Base-by-base conservation (phyloP, 64 coral and sea anemone genomes). In the Pachyseris speciosa region DNA sequence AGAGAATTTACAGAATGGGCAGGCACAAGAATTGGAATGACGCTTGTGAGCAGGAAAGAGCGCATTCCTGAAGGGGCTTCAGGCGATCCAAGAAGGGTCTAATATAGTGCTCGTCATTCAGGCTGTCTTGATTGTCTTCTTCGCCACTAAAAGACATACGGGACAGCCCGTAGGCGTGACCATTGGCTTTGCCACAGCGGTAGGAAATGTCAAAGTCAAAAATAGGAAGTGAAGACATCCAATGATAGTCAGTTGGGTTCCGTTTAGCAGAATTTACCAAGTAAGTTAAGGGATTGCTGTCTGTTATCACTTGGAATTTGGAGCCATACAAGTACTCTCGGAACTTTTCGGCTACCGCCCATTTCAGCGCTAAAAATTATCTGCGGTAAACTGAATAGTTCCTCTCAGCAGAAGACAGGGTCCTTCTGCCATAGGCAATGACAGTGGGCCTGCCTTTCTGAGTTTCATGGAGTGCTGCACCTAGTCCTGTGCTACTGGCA, bases 271-370 rank as follows among this genome's bases (percentile, higher is more conserved):
- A 88, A 28, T 69, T 69, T 40, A 89, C 87, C 32, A 89, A 36
- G 49, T 72, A 89, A 19, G 87, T 66, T 31, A 89, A 60, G 29
- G 87, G 87, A 31, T 89, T 88, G 37, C 86, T 88, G 69, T 88
- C 86, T 0, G 88, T 81, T 13, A 88, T 39, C 28, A 88, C 50
- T 16, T 89, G 49, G 43, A 89, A 72, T 78, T 76, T 64, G 49
- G 24, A 33, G 33, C 87, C 85, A 77, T 89, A 89, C 31, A 89
- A 55, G 44, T 64, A 89, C n/a, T 89, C 87, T 11, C 89, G 77
- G 32, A 91, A 91, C 37, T 91, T 91, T 51, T 91, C 89, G 12
- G 89, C 19, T 7, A 91, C 78, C 30, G 40, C 88, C 88, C 88
- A 91, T 71, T 91, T 91, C 53, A 91, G 42, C 0, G 88, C 88